These are phyloP conservation scores for Meles meles DNA, from an alignment of 2,113 vertebrate genomes.

Conservation along the genomic window DNA sequence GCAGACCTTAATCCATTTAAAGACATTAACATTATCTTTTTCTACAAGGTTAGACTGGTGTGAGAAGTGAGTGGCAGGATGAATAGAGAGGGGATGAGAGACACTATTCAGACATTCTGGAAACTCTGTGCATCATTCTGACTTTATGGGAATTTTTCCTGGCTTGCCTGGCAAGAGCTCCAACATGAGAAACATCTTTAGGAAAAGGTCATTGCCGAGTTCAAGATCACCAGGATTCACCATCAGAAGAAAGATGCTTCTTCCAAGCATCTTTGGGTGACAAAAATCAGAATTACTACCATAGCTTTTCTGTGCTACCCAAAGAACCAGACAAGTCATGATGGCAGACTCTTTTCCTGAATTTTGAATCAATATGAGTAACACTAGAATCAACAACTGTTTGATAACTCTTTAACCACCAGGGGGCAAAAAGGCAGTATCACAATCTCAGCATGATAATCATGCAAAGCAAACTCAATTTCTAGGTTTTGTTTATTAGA, in stretches of 20 bases:
- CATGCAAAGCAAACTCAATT: background rate
- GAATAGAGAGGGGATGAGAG: accelerated
- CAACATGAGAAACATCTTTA: background rate
- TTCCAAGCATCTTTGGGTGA: background rate
- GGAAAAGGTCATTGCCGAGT: background rate
- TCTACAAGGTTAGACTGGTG: accelerated
- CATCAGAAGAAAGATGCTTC: background rate
- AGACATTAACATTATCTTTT: background rate
- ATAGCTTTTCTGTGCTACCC: background rate
- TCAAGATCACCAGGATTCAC: background rate
- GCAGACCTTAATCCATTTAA: background rate
- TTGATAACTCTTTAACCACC: background rate
- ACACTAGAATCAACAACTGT: background rate
- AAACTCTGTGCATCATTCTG: background rate
- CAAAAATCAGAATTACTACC: background rate
- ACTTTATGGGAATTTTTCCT: background rate
- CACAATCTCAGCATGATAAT: background rate
- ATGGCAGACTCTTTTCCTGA: background rate
- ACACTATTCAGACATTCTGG: accelerated
- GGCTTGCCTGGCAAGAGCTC: accelerated
- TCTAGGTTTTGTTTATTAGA: background rate
- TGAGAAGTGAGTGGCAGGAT: accelerated
- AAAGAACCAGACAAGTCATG: background rate
- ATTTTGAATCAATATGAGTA: background rate
- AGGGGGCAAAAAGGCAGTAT: background rate